Evolutionary conservation across 2,888 invertebrate species (phyloP).

Genomic region (Girardia tigrina): DNA sequence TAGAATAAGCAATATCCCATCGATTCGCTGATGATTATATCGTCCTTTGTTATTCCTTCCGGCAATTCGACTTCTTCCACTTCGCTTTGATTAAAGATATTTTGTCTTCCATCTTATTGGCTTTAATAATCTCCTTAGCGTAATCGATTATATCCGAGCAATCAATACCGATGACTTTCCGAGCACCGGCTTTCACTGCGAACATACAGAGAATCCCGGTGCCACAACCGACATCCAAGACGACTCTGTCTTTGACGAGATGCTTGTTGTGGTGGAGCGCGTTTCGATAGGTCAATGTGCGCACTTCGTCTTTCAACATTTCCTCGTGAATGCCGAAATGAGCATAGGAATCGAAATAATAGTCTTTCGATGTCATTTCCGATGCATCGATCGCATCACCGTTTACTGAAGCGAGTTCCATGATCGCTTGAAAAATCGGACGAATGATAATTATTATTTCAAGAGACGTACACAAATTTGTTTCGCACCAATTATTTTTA

Average conservation of each 20-base stretch:
- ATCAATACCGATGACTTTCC: slow-evolving; percentile 85
- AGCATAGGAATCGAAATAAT: slow-evolving; percentile 98
- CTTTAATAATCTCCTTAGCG: slow-evolving; percentile 78
- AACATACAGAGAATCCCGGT: slow-evolving; percentile 99
- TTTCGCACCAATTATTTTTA: too few species aligned
- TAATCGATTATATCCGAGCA: slow-evolving; percentile 96
- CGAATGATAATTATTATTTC: too few species aligned
- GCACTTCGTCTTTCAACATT: slow-evolving; percentile 97
- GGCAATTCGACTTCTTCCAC: slow-evolving; percentile 85
- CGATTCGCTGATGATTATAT: slow-evolving; percentile 73
- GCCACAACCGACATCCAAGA: slow-evolving; percentile 93
- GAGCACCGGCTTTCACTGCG: slow-evolving; percentile 92
- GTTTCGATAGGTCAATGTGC: slow-evolving; percentile 90
- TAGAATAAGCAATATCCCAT: slow-evolving; percentile 83
- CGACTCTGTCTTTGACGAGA: slow-evolving; percentile 76
- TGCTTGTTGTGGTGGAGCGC: slow-evolving; percentile 99
- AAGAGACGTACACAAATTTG: too few species aligned
- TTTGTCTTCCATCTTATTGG: slow-evolving; percentile 52
- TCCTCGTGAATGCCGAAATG: slow-evolving; percentile 89
- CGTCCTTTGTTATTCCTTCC: slow-evolving; percentile 72
- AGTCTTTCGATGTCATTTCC: slow-evolving; percentile 97
- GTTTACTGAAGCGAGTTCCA: neutral
- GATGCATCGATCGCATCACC: neutral
- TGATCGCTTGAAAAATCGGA: too few species aligned
- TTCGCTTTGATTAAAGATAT: slow-evolving; percentile 52